A percentile compares a stretch with the other conserved stretches of the same genome.
Conservation (phyloP, 2,113 vertebrate genomes). For the Mesocricetus auratus region DNA sequence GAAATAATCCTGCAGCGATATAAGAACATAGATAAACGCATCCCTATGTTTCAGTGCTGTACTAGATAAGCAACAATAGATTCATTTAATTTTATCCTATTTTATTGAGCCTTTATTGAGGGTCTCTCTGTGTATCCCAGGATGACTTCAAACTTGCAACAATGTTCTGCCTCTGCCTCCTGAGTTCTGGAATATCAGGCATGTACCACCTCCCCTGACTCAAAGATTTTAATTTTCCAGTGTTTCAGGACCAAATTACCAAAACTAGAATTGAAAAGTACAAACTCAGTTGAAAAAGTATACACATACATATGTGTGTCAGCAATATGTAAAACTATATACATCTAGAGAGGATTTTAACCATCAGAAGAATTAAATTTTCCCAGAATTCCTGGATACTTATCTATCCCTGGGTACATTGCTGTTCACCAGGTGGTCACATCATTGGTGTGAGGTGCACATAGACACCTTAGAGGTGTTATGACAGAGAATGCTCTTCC, state of each 20-base stretch:
- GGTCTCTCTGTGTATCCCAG: neutral
- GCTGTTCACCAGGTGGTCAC: neutral
- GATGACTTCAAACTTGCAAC: neutral
- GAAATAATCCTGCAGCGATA: neutral
- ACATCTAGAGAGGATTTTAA: neutral
- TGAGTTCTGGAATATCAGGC: neutral
- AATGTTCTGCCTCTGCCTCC: too few species aligned
- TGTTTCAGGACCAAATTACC: neutral
- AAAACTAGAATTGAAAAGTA: constrained; percentile 17
- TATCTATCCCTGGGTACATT: neutral
- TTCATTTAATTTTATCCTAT: neutral
- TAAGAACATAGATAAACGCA: neutral
- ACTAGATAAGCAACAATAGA: neutral
- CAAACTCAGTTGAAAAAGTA: neutral
- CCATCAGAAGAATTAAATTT: neutral
- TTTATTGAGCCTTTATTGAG: neutral
- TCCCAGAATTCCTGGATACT: neutral
- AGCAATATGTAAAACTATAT: neutral
- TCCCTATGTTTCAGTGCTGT: neutral
- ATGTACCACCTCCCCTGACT: neutral
- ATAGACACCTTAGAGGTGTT: neutral
- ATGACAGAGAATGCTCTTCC: neutral
- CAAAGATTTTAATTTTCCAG: constrained; percentile 1
- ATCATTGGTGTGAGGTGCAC: neutral
- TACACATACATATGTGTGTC: neutral